Evolutionary conservation across 2,113 vertebrate genomes (phyloP), one percentile per base, ranked within the genome.

Genomic region (Meleagris gallopavo): DNA sequence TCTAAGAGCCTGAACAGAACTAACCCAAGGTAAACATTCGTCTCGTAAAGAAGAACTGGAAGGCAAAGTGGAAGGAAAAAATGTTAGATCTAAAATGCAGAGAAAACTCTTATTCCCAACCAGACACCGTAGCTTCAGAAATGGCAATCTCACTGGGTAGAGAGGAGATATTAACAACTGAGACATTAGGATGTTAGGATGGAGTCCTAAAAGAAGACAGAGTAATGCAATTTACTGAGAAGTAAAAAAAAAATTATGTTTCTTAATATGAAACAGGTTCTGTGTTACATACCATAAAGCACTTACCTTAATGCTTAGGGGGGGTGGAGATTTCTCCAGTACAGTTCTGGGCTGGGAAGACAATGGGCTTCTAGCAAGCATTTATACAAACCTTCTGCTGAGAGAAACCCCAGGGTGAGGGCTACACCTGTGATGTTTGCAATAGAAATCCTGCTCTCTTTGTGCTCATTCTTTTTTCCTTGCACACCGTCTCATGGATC

Each of bases 361-460:
- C 43, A 77, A 30, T 11, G 77, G 22, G 13, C 13, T 83, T 73
- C 77, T 77, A 11, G 38, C 34, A 73, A 27, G 40, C 15, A 14
- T 13, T 48, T 19, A 71, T 69, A 24, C 18, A 34, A 12, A 73
- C 13, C 57, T 80, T 65, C 38, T 32, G 19, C 43, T 71, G 21
- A 34, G 30, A 71, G 87, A 75, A 45, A 83, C 20, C 34, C 21
- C 46, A 48, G 21, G 13, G 38, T 25, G 43, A 73, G 38, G 8
- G 30, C 6, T 3, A 48, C n/a, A 45, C 10, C 11, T 15, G 40
- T 20, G 16, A 55, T n/a, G 55, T 19, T 32, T 0, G 0, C n/a
- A 69, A 32, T 36, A 64, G 45, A 36, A 52, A 30, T 30, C 12
- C 9, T 9, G 10, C 15, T 61, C 54, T 50, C 25, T 27, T 72